Conservation (phyloP, 2,888 invertebrate species). For the Acholoe squamosa region DNA sequence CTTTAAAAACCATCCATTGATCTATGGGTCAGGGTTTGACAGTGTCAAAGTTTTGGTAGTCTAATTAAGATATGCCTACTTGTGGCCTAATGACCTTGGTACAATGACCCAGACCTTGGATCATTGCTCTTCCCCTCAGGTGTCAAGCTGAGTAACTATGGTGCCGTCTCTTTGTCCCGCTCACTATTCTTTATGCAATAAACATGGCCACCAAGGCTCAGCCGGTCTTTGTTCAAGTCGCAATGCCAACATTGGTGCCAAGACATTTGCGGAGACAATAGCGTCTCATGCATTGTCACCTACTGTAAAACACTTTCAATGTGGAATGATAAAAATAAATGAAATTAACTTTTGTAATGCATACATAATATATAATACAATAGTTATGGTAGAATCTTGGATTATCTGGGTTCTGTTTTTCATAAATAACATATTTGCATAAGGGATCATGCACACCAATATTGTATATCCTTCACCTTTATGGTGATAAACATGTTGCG, state of each 20-base stretch:
- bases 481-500: not conserved
- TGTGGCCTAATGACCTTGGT: not conserved
- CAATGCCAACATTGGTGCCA: slow-evolving; percentile 55
- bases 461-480: no score
- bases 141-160: slow-evolving; percentile 45
- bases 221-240: slow-evolving; percentile 6
- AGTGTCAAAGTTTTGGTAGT: not conserved
- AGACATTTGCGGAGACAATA: not conserved
- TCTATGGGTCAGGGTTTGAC: not conserved
- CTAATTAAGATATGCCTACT: not conserved
- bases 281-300: slow-evolving; percentile 16
- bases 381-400: no score
- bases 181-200: slow-evolving; percentile 50
- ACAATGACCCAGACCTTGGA: not conserved
- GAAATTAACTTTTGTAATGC: not conserved
- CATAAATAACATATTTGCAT: no score
- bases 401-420: no score
- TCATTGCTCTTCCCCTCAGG: not conserved
- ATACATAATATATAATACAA: not conserved
- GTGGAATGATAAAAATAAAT: not conserved
- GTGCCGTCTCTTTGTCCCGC: slow-evolving; percentile 35
- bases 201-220: not conserved
- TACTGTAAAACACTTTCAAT: slow-evolving; percentile 47
- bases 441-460: no score
- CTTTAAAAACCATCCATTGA: not conserved